Conservation (phyloP, 2,797 vertebrate species). For the Knipowitschia caucasica region DNA sequence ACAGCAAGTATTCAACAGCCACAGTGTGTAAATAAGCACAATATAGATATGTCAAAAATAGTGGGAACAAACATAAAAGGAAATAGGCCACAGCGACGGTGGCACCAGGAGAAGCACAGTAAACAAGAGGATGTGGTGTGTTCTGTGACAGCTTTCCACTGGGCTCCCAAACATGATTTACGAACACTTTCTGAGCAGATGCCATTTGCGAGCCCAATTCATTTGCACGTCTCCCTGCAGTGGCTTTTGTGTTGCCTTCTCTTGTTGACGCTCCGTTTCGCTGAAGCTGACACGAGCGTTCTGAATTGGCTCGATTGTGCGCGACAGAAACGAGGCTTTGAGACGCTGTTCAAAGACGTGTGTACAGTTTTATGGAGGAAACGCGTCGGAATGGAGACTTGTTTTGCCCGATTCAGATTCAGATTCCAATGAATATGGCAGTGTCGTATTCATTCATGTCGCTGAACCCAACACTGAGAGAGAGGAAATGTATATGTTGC, state of each 20-base stretch:
- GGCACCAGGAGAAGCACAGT: slow-evolving; percentile 14
- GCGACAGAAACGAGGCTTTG: slow-evolving; percentile 36
- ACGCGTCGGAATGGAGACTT: background rate
- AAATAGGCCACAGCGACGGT: background rate
- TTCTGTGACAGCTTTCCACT: slow-evolving; percentile 35
- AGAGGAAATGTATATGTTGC: too few relatives aligned
- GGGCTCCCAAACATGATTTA: slow-evolving; percentile 41
- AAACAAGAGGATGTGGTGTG: slow-evolving; percentile 33
- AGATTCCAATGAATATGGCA: slow-evolving; percentile 7
- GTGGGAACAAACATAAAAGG: background rate
- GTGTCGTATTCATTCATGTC: too few relatives aligned
- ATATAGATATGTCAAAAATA: background rate
- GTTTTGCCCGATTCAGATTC: background rate
- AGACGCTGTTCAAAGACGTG: slow-evolving; percentile 38
- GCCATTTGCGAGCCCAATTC: slow-evolving; percentile 27
- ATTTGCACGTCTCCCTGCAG: slow-evolving; percentile 34
- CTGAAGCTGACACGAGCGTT: slow-evolving; percentile 50
- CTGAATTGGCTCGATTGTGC: slow-evolving; percentile 36
- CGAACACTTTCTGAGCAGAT: slow-evolving; percentile 43
- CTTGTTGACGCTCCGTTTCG: slow-evolving; percentile 45
- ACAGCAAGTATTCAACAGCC: background rate
- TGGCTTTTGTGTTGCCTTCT: slow-evolving; percentile 46
- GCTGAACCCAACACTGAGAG: too few relatives aligned
- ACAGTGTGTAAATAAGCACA: background rate
- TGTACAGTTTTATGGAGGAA: background rate